phyloP scores from a whole-genome alignment of 2,113 vertebrate species.

The Salvelinus fontinalis region DNA sequence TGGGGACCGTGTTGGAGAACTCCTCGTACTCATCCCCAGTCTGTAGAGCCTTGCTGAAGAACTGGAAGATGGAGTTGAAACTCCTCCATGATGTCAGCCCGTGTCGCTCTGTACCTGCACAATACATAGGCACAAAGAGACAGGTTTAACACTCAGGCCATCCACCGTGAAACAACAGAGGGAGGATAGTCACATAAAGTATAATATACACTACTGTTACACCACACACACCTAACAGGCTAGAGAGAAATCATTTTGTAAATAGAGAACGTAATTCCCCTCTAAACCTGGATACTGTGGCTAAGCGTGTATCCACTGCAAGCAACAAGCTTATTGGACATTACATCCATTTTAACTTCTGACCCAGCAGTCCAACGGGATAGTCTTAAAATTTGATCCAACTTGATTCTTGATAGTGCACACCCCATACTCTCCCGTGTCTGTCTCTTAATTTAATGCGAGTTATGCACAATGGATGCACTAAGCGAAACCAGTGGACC shows the following conservation, averaged over 20 bases:
- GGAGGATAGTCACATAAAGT: neutral
- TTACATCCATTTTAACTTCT: constrained; percentile 53
- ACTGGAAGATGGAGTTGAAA: constrained; percentile 90
- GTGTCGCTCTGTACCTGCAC: constrained; percentile 92
- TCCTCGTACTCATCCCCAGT: constrained; percentile 76
- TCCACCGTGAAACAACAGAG: constrained; percentile 4
- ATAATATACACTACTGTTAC: too few relatives aligned
- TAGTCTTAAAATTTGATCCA: constrained; percentile 61
- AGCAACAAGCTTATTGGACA: too few relatives aligned
- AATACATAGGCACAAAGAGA: constrained; percentile 1
- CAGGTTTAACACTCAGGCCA: neutral
- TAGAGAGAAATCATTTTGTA: too few relatives aligned
- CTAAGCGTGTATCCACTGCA: too few relatives aligned
- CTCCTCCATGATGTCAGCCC: constrained; percentile 96
- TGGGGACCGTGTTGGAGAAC: constrained; percentile 72
- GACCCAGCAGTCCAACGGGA: constrained; percentile 60
- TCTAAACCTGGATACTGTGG: too few relatives aligned
- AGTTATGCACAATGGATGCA: constrained; percentile 70
- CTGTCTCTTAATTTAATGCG: constrained; percentile 61
- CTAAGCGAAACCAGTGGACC: constrained; percentile 72
- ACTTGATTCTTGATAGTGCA: constrained; percentile 68
- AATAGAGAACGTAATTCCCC: too few relatives aligned
- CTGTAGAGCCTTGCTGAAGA: constrained; percentile 82
- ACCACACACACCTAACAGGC: too few relatives aligned
- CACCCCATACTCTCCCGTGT: constrained; percentile 49